Evolutionary conservation across 2,797 vertebrate species (phyloP), one percentile per base, ranked within the genome.

Genomic region (Cossypha dichroa): DNA sequence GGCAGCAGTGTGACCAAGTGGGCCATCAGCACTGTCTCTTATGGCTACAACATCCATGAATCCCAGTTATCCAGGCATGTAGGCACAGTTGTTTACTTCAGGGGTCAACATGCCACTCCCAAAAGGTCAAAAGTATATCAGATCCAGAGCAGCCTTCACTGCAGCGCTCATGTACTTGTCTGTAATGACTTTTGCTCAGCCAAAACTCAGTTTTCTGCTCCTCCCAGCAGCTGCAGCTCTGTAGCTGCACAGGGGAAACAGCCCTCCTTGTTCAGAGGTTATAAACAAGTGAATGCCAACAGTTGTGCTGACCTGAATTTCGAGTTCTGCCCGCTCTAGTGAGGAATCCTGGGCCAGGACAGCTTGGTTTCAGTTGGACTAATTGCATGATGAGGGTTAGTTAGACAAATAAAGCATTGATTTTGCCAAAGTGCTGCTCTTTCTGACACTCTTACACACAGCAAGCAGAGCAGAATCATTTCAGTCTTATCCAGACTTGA

Each of bases 221-320:
- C 81, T 95, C 89, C 89, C 72, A 90, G 89, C 91, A 96, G 94
- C 94, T 91, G 94, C 80, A 83, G 88, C 77, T 76, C 90, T 22
- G 6, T 64, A n/a, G 70, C 83, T 91, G 84, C 45, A 51, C 5
- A 6, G 41, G 73, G 36, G 36, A 85, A 84, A 41, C 62, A 58
- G 79, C 68, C 38, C 31, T 76, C 36, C 17, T 72, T 88, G 76
- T 90, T 90, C 43, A 41, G 78, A 70, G 64, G 52, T 48, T 85
- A 72, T 19, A 45, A 94, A 91, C 82, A 64, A 75, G 54, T 7
- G 22, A 80, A 77, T 48, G 23, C 33, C 33, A 87, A 4, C 64
- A 60, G 52, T 51, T 40, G 63, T 34, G 66, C 82, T 93, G 85
- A 84, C 14, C 64, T 66, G 64, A 88, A 72, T 75, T 73, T 66